phyloP scores from a whole-genome alignment of 2,113 vertebrate species.

The Cryptoleucopteryx plumbea region DNA sequence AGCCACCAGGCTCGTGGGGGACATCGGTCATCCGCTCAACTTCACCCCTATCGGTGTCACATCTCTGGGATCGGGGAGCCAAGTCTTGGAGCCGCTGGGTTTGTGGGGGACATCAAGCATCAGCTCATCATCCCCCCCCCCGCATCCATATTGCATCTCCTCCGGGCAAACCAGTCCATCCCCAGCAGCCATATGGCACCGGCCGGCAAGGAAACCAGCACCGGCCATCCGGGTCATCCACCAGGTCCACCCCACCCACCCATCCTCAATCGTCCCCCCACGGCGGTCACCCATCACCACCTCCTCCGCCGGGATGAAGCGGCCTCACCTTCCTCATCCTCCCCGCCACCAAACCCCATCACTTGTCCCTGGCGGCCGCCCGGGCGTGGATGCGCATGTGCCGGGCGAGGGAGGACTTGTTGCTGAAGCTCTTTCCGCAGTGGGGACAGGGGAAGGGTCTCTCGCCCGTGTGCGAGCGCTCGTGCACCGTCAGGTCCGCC shows the following conservation, averaged over 20 bases:
- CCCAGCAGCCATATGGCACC: accelerated
- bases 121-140: too few relatives aligned
- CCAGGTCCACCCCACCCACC: too few relatives aligned
- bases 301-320: neutral
- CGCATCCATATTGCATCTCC: neutral
- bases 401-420: slow-evolving; percentile 29
- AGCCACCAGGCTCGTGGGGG: neutral
- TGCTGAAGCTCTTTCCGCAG: slow-evolving; percentile 39
- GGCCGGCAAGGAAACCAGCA: neutral
- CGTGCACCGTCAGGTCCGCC: slow-evolving; percentile 14
- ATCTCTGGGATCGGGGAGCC: too few relatives aligned
- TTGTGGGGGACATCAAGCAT: too few relatives aligned
- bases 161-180: neutral
- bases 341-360: neutral
- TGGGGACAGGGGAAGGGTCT: neutral
- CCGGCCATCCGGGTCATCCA: accelerated
- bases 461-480: neutral
- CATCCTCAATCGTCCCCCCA: too few relatives aligned
- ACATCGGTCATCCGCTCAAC: neutral
- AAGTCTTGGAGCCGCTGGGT: too few relatives aligned
- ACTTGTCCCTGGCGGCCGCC: neutral
- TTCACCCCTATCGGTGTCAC: too few relatives aligned
- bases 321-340: neutral
- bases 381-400: neutral
- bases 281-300: neutral